Evolutionary conservation across 64 coral and sea anemone species (phyloP), one percentile per base, ranked within the genome.

Genomic region (Dendrophyllia cribrosa): DNA sequence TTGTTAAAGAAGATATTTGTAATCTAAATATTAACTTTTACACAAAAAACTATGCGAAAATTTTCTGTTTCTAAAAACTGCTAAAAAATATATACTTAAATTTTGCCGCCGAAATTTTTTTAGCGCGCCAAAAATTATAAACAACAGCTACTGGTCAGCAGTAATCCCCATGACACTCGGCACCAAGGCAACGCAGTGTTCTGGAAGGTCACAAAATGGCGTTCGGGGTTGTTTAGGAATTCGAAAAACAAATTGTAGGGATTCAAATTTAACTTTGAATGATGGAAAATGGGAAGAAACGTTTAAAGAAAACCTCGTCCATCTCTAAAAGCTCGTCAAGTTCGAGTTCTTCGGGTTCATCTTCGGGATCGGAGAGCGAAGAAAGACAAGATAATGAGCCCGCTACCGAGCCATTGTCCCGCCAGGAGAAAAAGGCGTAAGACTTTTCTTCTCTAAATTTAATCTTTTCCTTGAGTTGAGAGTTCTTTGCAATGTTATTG

Each of bases 331-430:
- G 73, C 75, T 82, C 88, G 3, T 97, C 95, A 48, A 97, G 92
- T 65, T 79, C 95, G 26, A 90, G 72, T 44, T 91, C 88, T 26
- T 97, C 95, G 48, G 47, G 46, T 82, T 94, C 92, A n/a, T 83
- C 87, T 56, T 87, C 87, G 4, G 67, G 70, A 51, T 89, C 92
- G 47, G 76, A 74, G 3, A 45, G 80, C 20, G 73, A 88, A 9
- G 77, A 88, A 68, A 77, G 74, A 50, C 47, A 34, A 66, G 77
- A 70, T 58, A 26, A 34, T 67, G 59, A 56, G 55, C 20, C 74
- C 74, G 80, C 83, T 52, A 62, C 78, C 69, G 77, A 61, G 21
- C 15, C 9, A 21, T 70, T 59, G 8, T 50, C 70, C 51, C 77
- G 56, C 43, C n/a, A 46, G 19, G 53, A 71, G 34, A 34, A 34